These are phyloP conservation scores for Magallana gigas DNA, from an alignment of 1,140 invertebrate species.

Conservation along the genomic window DNA sequence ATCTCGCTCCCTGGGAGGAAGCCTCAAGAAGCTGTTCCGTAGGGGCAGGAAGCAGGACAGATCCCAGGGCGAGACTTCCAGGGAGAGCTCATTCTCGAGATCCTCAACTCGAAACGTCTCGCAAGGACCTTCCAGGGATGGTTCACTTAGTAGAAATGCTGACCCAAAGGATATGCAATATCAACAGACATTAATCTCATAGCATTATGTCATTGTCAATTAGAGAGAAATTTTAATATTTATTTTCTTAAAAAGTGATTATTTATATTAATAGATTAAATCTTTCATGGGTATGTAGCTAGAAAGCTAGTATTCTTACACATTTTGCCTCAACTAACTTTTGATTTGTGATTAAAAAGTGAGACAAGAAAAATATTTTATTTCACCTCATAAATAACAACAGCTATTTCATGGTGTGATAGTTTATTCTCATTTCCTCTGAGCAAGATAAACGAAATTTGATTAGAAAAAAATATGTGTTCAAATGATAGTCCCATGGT, in stretches of 20 bases:
- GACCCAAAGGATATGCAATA: conserved; percentile 48
- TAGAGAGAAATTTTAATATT: neutral
- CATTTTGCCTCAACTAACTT: no score
- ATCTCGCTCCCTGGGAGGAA: conserved; percentile 71
- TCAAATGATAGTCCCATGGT: no score
- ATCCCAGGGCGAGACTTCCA: conserved; percentile 60
- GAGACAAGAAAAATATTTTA: no score
- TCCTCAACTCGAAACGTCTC: conserved; percentile 63
- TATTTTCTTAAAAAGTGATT: conserved; percentile 4
- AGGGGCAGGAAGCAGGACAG: conserved; percentile 63
- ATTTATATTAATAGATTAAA: no score
- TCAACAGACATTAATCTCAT: conserved; percentile 42
- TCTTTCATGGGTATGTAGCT: no score
- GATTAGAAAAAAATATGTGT: no score
- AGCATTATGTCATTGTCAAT: conserved; percentile 11
- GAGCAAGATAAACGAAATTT: no score
- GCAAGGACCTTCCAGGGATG: conserved; percentile 68
- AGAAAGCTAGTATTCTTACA: no score
- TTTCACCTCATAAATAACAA: no score
- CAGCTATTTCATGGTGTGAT: no score
- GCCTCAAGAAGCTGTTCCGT: conserved; percentile 71
- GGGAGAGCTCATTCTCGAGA: conserved; percentile 71
- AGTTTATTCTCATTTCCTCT: no score
- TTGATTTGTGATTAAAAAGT: no score
- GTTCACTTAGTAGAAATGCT: conserved; percentile 64